Evolutionary conservation across 2,797 vertebrate species (phyloP).

Genomic region (Eupleurogrammus muticus): DNA sequence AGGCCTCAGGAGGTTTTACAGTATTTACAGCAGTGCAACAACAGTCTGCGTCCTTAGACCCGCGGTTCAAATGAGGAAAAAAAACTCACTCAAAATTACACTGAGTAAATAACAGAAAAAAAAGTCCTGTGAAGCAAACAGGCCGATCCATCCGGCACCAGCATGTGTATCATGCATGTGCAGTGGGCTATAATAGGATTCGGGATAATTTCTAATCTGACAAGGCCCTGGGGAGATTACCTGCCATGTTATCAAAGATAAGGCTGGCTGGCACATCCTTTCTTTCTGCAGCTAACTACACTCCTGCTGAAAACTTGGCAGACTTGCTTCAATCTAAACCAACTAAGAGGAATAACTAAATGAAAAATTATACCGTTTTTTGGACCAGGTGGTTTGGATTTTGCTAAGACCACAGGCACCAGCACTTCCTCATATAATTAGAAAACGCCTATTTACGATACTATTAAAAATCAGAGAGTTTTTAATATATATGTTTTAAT

Average conservation of each 20-base stretch:
- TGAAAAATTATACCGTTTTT: constrained; percentile 47
- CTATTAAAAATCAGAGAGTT: not conserved
- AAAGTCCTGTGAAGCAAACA: constrained; percentile 21
- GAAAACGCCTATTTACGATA: not conserved
- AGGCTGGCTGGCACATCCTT: constrained; percentile 26
- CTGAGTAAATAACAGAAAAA: constrained; percentile 25
- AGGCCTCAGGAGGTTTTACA: no score
- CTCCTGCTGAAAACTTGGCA: constrained; percentile 56
- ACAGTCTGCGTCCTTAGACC: no score
- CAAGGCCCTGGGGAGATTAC: constrained; percentile 51
- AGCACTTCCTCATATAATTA: constrained; percentile 9
- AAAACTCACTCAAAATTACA: no score
- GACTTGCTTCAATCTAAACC: constrained; percentile 45
- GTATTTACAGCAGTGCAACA: no score
- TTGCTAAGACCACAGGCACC: constrained; percentile 13
- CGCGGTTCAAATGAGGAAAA: no score
- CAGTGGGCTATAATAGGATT: constrained; percentile 58
- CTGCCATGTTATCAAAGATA: constrained; percentile 61
- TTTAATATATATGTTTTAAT: not conserved
- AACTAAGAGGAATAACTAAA: constrained; percentile 41
- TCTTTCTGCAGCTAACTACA: constrained; percentile 38
- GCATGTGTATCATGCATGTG: constrained; percentile 41
- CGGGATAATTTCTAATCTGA: constrained; percentile 68
- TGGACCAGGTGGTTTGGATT: constrained; percentile 25
- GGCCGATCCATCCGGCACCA: constrained; percentile 35